phyloP scores from a whole-genome alignment of 2,113 vertebrate genomes.

The Circaetus cinerascens region DNA sequence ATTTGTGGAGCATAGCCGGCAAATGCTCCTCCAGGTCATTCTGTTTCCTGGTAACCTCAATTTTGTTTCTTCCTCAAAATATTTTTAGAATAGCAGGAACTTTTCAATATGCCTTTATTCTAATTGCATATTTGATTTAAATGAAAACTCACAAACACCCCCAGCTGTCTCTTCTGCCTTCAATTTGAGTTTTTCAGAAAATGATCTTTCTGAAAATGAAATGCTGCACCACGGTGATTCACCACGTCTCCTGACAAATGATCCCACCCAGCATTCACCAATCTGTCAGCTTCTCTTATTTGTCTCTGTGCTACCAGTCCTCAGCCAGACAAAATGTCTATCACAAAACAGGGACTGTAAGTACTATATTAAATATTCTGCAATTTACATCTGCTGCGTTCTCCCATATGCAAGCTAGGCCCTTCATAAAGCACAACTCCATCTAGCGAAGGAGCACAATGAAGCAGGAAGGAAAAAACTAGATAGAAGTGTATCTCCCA shows the following conservation, averaged over 20 bases:
- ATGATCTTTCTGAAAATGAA: slow-evolving; percentile 24
- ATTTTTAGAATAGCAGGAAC: not conserved
- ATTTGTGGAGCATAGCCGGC: not conserved
- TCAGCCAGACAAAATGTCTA: not conserved
- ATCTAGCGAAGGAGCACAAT: not conserved
- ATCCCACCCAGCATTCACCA: slow-evolving; percentile 19
- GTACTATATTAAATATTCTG: not conserved
- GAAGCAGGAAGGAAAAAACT: not conserved
- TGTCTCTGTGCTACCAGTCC: not conserved
- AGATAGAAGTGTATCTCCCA: not conserved
- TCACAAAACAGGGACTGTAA: not conserved
- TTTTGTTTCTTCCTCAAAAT: not conserved
- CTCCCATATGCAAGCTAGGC: not conserved
- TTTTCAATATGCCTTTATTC: not conserved
- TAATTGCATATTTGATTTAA: slow-evolving; percentile 14
- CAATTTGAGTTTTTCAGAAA: not conserved
- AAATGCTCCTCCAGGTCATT: not conserved
- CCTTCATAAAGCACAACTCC: not conserved
- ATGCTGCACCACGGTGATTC: not conserved
- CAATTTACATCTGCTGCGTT: not conserved
- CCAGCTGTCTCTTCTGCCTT: slow-evolving; percentile 1
- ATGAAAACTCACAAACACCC: not conserved
- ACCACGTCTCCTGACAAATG: not conserved
- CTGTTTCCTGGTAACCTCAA: not conserved
- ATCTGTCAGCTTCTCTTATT: not conserved